phyloP scores from a whole-genome alignment of 2,888 invertebrate genomes.

The Acanthosepion pharaonis region DNA sequence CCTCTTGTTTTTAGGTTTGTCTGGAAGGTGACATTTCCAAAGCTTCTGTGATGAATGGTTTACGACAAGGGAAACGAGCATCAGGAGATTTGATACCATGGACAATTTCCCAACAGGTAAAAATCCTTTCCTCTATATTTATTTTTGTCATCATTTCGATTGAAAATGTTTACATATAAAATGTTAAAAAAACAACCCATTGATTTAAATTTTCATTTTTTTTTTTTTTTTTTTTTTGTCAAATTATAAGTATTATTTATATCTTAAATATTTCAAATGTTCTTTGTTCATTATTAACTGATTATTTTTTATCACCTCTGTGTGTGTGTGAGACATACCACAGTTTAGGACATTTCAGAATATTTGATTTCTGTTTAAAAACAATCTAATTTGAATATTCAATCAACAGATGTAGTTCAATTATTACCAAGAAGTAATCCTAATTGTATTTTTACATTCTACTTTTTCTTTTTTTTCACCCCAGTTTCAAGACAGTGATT shows the following conservation, averaged over 20 bases:
- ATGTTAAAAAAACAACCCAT: too few relatives aligned
- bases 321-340: too few relatives aligned
- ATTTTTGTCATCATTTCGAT: background rate
- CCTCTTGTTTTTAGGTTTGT: slow-evolving; percentile 77
- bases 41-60: slow-evolving; percentile 83
- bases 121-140: background rate
- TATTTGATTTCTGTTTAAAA: background rate
- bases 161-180: too few relatives aligned
- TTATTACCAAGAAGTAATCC: background rate
- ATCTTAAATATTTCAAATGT: too few relatives aligned
- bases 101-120: slow-evolving; percentile 92
- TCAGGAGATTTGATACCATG: slow-evolving; percentile 98
- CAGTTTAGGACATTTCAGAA: too few relatives aligned
- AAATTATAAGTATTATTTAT: too few relatives aligned
- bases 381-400: background rate
- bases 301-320: too few relatives aligned
- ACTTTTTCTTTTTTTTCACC: background rate
- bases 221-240: too few relatives aligned
- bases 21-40: slow-evolving; percentile 81
- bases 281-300: too few relatives aligned
- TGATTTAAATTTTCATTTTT: too few relatives aligned
- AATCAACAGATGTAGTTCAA: background rate
- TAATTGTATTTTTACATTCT: background rate
- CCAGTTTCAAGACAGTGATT: slow-evolving; percentile 90
- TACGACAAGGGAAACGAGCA: slow-evolving; percentile 90